Conservation (phyloP, 2,888 invertebrate genomes). For the Nipponacmea schrenckii region DNA sequence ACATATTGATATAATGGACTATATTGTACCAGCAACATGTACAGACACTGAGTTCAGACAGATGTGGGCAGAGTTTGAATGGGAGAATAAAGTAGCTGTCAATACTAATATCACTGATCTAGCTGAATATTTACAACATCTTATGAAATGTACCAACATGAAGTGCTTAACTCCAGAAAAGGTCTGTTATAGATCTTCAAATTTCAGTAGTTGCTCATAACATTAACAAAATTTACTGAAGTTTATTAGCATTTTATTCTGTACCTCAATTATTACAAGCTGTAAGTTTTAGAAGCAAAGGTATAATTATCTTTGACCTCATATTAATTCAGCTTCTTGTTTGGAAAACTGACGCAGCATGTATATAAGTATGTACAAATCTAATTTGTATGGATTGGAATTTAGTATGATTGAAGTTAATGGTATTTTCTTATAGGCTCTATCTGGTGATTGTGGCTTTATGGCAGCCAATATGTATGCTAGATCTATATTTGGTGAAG, state of each 20-base stretch:
- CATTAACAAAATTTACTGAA: no score
- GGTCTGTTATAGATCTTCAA: no score
- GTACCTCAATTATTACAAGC: no score
- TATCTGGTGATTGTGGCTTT: conserved; percentile 97
- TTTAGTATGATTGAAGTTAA: no score
- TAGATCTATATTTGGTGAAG: conserved; percentile 93
- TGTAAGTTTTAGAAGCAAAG: no score
- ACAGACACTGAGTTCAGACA: conserved; percentile 95
- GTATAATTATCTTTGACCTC: no score
- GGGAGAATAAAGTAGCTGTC: conserved; percentile 98
- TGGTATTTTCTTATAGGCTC: conserved; percentile 73
- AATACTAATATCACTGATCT: conserved; percentile 91
- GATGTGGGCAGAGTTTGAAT: conserved; percentile 99
- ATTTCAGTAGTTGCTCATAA: no score
- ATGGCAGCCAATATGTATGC: conserved; percentile 99
- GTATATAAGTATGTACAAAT: no score
- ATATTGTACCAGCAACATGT: conserved; percentile 82
- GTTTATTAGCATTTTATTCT: no score
- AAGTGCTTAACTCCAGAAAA: conserved; percentile 98
- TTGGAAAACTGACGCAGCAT: no score
- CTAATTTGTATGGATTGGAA: no score
- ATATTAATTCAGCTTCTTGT: no score
- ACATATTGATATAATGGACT: conserved; percentile 99
- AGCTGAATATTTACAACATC: conserved; percentile 89
- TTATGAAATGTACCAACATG: conserved; percentile 97